phyloP scores from a whole-genome alignment of 2,888 invertebrate species.

The Boloria selene region DNA sequence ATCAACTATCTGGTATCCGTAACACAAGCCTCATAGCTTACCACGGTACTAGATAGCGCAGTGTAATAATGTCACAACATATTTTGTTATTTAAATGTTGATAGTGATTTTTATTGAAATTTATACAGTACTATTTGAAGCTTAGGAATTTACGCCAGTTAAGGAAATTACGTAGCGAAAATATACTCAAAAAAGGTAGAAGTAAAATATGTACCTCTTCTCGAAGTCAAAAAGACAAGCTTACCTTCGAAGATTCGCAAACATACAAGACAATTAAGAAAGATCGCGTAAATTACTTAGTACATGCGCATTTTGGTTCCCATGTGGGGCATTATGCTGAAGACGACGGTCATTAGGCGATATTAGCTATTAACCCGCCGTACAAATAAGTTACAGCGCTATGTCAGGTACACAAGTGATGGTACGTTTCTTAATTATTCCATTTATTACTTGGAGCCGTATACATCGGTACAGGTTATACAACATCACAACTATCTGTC shows the following conservation, averaged over 20 bases:
- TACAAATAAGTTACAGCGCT: constrained; percentile 63
- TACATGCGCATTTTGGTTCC: constrained; percentile 53
- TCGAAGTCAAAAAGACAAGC: background rate
- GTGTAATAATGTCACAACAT: too few relatives aligned
- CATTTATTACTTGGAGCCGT: background rate
- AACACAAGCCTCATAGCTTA: too few relatives aligned
- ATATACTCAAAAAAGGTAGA: too few relatives aligned
- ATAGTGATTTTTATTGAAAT: too few relatives aligned
- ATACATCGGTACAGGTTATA: background rate
- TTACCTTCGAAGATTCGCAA: constrained; percentile 19
- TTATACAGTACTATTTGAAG: too few relatives aligned
- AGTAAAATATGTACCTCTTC: too few relatives aligned
- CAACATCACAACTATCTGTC: background rate
- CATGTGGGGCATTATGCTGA: constrained; percentile 75
- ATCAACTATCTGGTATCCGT: too few relatives aligned
- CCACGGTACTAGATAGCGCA: too few relatives aligned
- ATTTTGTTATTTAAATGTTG: too few relatives aligned
- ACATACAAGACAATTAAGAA: constrained; percentile 43
- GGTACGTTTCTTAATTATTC: constrained; percentile 1
- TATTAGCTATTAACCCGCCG: constrained; percentile 81
- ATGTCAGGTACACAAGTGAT: constrained; percentile 24
- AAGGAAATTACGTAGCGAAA: too few relatives aligned
- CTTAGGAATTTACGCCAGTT: too few relatives aligned
- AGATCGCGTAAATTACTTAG: constrained; percentile 53
- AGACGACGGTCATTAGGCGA: constrained; percentile 81